These are phyloP conservation scores for Lamellibrachia luymesi DNA, from an alignment of 1,140 invertebrate species.

Conservation along the genomic window DNA sequence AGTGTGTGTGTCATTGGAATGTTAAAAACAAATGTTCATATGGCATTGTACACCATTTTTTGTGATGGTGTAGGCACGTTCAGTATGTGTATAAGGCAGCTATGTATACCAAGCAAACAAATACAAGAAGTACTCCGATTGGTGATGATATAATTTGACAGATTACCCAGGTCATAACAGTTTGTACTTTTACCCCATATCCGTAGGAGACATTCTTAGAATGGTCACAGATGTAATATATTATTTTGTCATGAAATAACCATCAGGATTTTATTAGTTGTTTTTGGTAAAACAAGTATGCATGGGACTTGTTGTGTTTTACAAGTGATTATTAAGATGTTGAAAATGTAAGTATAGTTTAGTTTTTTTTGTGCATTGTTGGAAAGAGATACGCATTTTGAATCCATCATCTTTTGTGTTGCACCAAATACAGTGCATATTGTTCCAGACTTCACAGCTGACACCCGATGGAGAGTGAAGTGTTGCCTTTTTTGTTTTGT, in stretches of 20 bases:
- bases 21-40: neutral
- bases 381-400: neutral
- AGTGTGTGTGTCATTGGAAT: neutral
- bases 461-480: neutral
- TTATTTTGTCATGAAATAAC: neutral
- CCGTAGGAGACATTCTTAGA: neutral
- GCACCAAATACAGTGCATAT: neutral
- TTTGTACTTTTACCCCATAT: neutral
- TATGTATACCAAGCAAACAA: neutral
- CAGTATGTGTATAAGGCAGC: neutral
- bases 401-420: neutral
- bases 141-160: neutral
- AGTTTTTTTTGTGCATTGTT: neutral
- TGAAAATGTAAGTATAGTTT: neutral
- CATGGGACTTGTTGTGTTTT: neutral
- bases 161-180: neutral
- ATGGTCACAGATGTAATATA: neutral
- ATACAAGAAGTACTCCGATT: neutral
- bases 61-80: neutral
- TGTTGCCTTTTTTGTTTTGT: neutral
- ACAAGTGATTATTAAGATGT: neutral
- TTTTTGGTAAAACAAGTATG: neutral
- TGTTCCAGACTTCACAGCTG: neutral
- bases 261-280: neutral
- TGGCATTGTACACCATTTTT: neutral